Conservation (phyloP, 2,888 invertebrate genomes). For the Synergus laeviventris region DNA sequence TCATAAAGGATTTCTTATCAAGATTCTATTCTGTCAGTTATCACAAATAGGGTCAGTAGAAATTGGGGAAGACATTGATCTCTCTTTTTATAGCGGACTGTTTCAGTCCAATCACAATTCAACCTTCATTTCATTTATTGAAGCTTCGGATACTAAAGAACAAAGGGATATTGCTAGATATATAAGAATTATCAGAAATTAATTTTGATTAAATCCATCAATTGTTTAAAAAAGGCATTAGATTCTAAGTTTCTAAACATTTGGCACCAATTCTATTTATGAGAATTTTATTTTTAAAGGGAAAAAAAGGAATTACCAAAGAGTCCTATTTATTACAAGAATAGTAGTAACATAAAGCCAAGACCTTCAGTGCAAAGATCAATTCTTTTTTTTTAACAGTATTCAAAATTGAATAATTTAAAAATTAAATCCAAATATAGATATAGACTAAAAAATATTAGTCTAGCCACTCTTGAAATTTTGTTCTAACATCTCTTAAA, state of each 20-base stretch:
- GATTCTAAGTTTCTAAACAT: neutral
- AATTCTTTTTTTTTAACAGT: too few relatives aligned
- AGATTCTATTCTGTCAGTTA: neutral
- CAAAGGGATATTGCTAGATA: neutral
- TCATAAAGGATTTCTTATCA: neutral
- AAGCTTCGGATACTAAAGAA: neutral
- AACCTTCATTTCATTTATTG: conserved; percentile 10
- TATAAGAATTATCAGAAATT: neutral
- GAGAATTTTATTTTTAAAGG: too few relatives aligned
- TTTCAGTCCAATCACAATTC: conserved; percentile 35
- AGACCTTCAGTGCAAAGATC: too few relatives aligned
- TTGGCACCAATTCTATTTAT: neutral
- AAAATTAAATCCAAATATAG: too few relatives aligned
- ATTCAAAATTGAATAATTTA: too few relatives aligned
- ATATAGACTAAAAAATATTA: too few relatives aligned
- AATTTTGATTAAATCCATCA: neutral
- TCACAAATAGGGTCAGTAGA: neutral
- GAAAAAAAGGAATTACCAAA: too few relatives aligned
- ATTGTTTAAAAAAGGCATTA: neutral
- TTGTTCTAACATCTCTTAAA: too few relatives aligned
- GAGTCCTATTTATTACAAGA: too few relatives aligned
- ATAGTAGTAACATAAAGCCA: too few relatives aligned
- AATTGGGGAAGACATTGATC: neutral
- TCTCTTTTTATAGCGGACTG: conserved; percentile 25
- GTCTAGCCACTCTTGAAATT: too few relatives aligned